phyloP scores from a whole-genome alignment of 2,113 vertebrate genomes.

The Malurus cyaneus region DNA sequence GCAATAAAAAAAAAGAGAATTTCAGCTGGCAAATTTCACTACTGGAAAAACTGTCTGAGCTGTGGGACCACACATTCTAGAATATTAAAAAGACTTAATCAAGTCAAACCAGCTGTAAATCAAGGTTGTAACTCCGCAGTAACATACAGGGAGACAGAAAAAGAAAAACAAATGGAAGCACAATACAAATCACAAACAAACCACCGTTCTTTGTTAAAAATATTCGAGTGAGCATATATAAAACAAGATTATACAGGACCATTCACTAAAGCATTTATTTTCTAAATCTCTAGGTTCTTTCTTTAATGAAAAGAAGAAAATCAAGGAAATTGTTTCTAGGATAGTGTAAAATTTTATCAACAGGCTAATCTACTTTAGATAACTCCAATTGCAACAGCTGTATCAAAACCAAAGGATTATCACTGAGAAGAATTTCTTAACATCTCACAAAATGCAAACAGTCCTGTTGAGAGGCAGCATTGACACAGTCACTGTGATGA shows the following conservation, averaged over 20 bases:
- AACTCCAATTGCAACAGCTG: neutral
- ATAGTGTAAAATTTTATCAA: neutral
- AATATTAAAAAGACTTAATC: constrained; percentile 14
- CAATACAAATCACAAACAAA: neutral
- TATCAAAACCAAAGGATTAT: neutral
- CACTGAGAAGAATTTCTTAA: neutral
- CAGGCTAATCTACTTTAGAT: neutral
- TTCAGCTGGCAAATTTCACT: neutral
- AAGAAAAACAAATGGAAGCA: neutral
- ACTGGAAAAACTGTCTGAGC: neutral
- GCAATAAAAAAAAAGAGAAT: neutral
- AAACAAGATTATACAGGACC: neutral
- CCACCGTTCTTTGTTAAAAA: neutral
- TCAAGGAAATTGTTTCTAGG: neutral
- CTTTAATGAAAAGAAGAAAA: neutral
- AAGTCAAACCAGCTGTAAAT: neutral
- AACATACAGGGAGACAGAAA: neutral
- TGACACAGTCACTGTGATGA: neutral
- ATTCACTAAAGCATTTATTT: neutral
- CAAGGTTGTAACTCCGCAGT: neutral
- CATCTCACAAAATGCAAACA: neutral
- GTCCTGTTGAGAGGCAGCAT: neutral
- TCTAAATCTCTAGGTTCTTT: neutral
- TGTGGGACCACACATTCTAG: neutral
- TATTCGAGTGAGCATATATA: neutral